phyloP scores from a whole-genome alignment of 2,113 vertebrate species.

The Astatotilapia flaviijosephi region DNA sequence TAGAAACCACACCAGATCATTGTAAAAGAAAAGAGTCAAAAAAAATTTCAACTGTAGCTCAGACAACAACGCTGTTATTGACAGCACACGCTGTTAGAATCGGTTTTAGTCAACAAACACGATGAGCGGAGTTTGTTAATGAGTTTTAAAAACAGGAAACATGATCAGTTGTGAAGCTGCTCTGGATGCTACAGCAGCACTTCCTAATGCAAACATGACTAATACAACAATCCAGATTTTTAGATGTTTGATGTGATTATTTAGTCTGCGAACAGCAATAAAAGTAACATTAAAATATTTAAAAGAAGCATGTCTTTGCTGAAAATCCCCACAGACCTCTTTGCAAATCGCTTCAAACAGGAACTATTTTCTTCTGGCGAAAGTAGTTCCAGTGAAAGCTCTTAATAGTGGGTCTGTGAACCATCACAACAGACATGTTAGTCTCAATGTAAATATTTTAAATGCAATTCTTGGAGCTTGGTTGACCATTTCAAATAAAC shows the following conservation, averaged over 20 bases:
- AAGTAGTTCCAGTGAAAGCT: background rate
- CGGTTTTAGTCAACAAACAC: background rate
- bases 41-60: background rate
- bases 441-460: background rate
- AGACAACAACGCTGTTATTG: background rate
- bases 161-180: background rate
- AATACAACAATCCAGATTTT: background rate
- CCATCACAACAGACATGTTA: background rate
- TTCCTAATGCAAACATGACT: background rate
- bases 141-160: background rate
- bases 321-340: background rate
- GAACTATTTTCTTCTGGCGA: background rate
- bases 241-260: background rate
- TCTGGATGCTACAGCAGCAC: background rate
- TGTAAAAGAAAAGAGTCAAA: background rate
- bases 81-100: conserved; percentile 21
- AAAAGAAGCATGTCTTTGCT: background rate
- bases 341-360: fast-evolving
- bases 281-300: background rate
- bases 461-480: background rate
- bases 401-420: background rate
- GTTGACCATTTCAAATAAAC: background rate
- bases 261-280: background rate
- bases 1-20: background rate
- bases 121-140: conserved; percentile 27